Conservation (phyloP, 23 tunicate genomes). For the Halocynthia aurantium region DNA sequence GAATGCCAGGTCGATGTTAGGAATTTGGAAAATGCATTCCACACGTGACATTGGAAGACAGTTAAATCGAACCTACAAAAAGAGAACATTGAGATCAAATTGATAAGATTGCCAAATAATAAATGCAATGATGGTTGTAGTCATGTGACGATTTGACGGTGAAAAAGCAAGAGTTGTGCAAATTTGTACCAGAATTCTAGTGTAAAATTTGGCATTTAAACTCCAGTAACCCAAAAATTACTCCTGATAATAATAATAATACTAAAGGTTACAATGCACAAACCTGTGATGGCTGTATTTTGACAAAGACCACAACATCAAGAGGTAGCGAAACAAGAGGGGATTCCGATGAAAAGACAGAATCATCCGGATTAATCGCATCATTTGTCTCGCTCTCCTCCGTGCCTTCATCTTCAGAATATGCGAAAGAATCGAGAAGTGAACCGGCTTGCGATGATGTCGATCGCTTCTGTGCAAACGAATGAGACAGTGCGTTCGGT, state of each 20-base stretch:
- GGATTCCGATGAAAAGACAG: slow-evolving; percentile 21
- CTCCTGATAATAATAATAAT: not conserved
- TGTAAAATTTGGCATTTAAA: too few relatives aligned
- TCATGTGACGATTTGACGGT: too few relatives aligned
- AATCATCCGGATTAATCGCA: slow-evolving; percentile 34
- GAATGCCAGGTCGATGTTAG: slow-evolving; percentile 75
- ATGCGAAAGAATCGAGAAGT: slow-evolving; percentile 11
- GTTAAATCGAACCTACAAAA: slow-evolving; percentile 69
- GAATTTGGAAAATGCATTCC: slow-evolving; percentile 88
- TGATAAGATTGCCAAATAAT: too few relatives aligned
- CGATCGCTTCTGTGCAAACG: slow-evolving; percentile 12
- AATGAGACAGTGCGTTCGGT: not conserved
- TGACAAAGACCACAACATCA: slow-evolving; percentile 80
- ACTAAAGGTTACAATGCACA: not conserved
- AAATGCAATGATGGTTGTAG: too few relatives aligned
- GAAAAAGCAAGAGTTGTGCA: too few relatives aligned
- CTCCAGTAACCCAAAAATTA: too few relatives aligned
- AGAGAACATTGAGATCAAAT: not conserved
- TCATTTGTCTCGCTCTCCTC: slow-evolving; percentile 47
- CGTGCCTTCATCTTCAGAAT: slow-evolving; percentile 21
- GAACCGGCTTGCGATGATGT: not conserved
- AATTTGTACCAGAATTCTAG: too few relatives aligned
- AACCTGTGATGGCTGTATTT: slow-evolving; percentile 78
- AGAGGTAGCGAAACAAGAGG: slow-evolving; percentile 77
- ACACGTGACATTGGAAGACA: slow-evolving; percentile 94